Conservation (phyloP, 2,888 invertebrate genomes). For the Auanema sp. region DNA sequence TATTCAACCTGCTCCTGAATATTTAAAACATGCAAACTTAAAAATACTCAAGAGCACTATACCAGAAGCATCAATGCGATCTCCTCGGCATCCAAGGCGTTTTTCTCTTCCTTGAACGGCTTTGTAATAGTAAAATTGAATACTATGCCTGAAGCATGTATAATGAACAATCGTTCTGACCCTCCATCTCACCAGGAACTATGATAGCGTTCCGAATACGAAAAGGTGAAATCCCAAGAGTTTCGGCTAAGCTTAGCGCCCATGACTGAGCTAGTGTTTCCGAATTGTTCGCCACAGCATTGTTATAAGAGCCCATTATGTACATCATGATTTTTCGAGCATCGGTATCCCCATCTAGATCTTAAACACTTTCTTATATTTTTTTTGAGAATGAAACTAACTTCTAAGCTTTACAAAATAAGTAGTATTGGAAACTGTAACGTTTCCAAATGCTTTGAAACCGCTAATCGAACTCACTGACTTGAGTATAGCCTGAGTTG, state of each 20-base stretch:
- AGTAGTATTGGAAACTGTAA: conserved; percentile 3
- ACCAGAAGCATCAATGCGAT: conserved; percentile 45
- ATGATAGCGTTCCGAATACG: conserved; percentile 49
- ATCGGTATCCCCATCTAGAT: conserved; percentile 38
- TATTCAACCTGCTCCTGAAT: background rate
- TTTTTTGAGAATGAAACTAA: conserved; percentile 6
- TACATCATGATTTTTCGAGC: conserved; percentile 44
- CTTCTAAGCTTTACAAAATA: conserved; percentile 7
- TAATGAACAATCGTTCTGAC: background rate
- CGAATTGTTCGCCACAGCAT: conserved; percentile 38
- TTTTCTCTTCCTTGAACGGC: conserved; percentile 46
- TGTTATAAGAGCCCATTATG: conserved; percentile 31
- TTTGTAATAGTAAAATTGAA: conserved; percentile 53
- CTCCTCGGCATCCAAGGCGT: conserved; percentile 47
- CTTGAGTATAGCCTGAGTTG: conserved; percentile 10
- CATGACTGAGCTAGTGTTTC: conserved; percentile 36
- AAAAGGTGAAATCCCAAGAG: conserved; percentile 44
- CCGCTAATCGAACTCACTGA: conserved; percentile 10
- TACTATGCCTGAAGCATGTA: conserved; percentile 30
- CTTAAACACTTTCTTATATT: conserved; percentile 25
- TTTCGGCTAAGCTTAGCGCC: conserved; percentile 31
- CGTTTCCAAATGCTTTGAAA: conserved; percentile 9
- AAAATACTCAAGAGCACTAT: background rate
- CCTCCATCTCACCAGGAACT: conserved; percentile 43
- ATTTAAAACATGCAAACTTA: background rate